These are phyloP conservation scores for Agelastica alni DNA, from an alignment of 2,888 invertebrate species.

Conservation along the genomic window DNA sequence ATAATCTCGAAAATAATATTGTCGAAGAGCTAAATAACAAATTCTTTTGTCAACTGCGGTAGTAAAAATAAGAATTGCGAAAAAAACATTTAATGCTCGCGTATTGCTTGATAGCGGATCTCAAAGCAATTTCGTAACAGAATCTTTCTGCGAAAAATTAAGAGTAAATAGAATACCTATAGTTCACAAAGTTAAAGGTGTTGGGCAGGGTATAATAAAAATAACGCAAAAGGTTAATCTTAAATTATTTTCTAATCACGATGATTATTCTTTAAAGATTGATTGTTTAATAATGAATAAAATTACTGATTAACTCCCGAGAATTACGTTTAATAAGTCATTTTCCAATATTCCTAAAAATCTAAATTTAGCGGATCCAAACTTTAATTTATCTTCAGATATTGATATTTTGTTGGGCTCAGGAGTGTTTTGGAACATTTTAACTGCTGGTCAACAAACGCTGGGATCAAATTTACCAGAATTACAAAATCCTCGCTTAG, in stretches of 20 bases:
- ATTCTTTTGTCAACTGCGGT: conserved; percentile 7
- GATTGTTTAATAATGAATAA: too few species aligned
- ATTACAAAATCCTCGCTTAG: conserved; percentile 15
- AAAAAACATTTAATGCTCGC: neutral
- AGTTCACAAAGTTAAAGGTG: conserved; percentile 3
- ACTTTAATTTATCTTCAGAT: too few species aligned
- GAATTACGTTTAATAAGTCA: too few species aligned
- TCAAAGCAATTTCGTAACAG: conserved; percentile 15
- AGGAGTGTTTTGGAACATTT: too few species aligned
- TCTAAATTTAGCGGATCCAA: too few species aligned
- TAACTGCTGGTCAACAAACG: conserved; percentile 11
- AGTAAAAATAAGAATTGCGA: conserved; percentile 2
- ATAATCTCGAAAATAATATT: too few species aligned
- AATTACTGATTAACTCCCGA: too few species aligned
- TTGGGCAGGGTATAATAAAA: neutral
- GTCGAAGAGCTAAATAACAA: too few species aligned
- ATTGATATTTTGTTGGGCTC: too few species aligned
- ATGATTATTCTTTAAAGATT: neutral
- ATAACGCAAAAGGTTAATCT: neutral
- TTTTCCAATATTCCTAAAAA: too few species aligned
- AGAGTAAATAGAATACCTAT: neutral
- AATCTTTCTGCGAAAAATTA: conserved; percentile 4
- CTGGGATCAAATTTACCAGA: conserved; percentile 12
- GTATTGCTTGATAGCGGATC: conserved; percentile 17
- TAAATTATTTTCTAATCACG: neutral